Evolutionary conservation across 2,888 invertebrate species (phyloP).

Genomic region (Parasteatoda lunata): DNA sequence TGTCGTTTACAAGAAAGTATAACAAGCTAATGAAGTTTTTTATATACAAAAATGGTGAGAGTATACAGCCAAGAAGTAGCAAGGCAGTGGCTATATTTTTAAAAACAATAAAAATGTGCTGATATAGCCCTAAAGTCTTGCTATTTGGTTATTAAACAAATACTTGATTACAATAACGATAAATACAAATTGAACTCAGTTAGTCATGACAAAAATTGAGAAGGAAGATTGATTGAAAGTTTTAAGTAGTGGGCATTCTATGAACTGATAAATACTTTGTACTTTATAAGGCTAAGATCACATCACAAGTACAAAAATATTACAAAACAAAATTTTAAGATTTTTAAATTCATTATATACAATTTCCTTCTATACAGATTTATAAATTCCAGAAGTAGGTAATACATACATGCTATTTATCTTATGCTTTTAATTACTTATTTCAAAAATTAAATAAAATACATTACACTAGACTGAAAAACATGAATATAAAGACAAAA

Average conservation of each 20-base stretch:
- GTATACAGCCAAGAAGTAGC: conserved; percentile 1
- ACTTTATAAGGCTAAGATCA: conserved; percentile 1
- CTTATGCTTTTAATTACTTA: too few relatives aligned
- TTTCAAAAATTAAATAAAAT: too few relatives aligned
- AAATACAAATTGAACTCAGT: background rate
- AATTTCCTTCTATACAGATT: background rate
- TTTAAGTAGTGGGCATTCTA: conserved; percentile 1
- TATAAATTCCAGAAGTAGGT: background rate
- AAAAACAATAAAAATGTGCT: conserved; percentile 5
- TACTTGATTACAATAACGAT: background rate
- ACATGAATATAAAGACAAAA: too few relatives aligned
- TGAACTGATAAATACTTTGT: conserved; percentile 1
- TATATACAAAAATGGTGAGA: background rate
- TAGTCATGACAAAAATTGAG: background rate
- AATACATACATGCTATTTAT: too few relatives aligned
- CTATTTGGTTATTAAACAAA: background rate
- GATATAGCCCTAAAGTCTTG: background rate
- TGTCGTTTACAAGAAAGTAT: background rate
- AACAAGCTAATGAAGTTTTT: background rate
- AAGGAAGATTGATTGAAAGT: background rate
- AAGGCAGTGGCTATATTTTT: conserved; percentile 3
- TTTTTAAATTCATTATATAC: background rate
- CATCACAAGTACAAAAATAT: conserved; percentile 5
- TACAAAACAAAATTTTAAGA: background rate
- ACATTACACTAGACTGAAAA: too few relatives aligned